Percentiles rank a stretch among this genome's conserved stretches.
These are phyloP conservation scores for Aythya baeri DNA, from an alignment of 2,113 vertebrate species.

Conservation along the genomic window DNA sequence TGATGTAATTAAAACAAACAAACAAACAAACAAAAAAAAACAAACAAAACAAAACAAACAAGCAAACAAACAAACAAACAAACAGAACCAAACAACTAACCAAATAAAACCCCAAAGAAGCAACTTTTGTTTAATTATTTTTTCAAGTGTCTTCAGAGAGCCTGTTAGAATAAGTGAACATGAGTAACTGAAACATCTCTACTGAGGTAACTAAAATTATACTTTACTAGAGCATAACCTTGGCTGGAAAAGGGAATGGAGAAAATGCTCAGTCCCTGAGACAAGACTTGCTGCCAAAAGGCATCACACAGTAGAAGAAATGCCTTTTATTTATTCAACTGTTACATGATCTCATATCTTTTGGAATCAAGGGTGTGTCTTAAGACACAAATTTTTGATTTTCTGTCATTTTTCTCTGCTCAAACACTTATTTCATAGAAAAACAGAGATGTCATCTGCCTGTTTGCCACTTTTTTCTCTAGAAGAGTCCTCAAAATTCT, in stretches of 20 bases:
- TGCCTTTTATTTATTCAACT: no score
- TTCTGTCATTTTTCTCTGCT: not conserved
- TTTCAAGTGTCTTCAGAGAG: not conserved
- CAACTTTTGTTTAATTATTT: not conserved
- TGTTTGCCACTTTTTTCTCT: not conserved
- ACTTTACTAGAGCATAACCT: not conserved
- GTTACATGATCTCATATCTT: not conserved
- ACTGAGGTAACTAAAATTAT: not conserved
- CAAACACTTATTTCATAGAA: not conserved
- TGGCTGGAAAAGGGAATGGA: not conserved
- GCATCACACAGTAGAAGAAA: not conserved
- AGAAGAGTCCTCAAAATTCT: not conserved
- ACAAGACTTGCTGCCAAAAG: not conserved
- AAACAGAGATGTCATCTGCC: not conserved
- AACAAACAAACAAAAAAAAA: not conserved
- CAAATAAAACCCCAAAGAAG: not conserved
- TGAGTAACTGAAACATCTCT: not conserved
- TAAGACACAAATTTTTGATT: not conserved
- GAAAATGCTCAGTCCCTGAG: not conserved
- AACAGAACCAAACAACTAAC: not conserved
- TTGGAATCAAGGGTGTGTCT: not conserved
- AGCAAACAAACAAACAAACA: not conserved
- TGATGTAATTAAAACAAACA: not conserved
- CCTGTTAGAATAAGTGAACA: not conserved
- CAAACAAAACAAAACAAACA: not conserved